These are phyloP conservation scores for Apocrypta bakeri DNA, from an alignment of 1,140 invertebrate genomes.

Conservation along the genomic window DNA sequence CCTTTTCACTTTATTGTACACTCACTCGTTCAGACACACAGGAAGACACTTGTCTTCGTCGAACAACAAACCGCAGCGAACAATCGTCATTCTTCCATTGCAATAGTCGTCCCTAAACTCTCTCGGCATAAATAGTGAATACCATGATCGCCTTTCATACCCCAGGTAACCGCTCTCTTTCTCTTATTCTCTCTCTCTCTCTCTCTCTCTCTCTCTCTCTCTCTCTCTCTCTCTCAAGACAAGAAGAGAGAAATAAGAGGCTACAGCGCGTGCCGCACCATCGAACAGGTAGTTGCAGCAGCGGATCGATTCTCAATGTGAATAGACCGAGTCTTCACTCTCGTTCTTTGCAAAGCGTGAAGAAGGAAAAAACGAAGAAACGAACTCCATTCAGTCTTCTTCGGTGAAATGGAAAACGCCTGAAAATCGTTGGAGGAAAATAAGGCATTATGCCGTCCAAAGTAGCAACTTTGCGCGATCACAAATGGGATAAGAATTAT, in stretches of 20 bases:
- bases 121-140: conserved; percentile 31
- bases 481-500: conserved; percentile 19
- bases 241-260: conserved; percentile 17
- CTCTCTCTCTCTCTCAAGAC: neutral
- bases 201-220: neutral
- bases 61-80: conserved; percentile 41
- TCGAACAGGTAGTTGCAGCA: conserved; percentile 52
- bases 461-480: neutral
- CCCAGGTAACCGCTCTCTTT: conserved; percentile 10
- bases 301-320: conserved; percentile 52
- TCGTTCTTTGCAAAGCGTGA: neutral
- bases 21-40: neutral
- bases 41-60: conserved; percentile 22
- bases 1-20: neutral
- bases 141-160: neutral
- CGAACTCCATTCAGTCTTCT: conserved; percentile 24
- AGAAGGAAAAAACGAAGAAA: conserved; percentile 8
- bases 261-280: conserved; percentile 43
- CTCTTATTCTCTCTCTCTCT: neutral
- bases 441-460: conserved; percentile 43
- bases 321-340: neutral
- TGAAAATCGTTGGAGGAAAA: conserved; percentile 36
- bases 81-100: conserved; percentile 44
- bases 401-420: neutral
- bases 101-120: conserved; percentile 9